These are phyloP conservation scores for Venustoraphidia nigricollis DNA, from an alignment of 2,888 invertebrate species.

Conservation along the genomic window DNA sequence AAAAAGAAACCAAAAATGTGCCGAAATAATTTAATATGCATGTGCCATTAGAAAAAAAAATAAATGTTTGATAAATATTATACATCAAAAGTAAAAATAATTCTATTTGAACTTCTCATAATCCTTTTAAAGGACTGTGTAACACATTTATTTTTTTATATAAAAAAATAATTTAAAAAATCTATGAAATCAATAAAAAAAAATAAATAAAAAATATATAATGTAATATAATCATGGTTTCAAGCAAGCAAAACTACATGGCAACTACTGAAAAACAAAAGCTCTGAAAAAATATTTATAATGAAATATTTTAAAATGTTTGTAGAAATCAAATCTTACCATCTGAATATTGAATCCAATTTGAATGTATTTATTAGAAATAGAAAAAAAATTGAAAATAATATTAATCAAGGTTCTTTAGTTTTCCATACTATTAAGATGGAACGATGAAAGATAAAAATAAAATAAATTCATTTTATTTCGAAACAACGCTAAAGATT, in stretches of 20 bases:
- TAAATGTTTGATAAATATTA: background rate
- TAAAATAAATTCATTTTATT: no score
- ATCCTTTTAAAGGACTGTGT: background rate
- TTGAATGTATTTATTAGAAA: conserved; percentile 20
- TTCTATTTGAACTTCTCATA: background rate
- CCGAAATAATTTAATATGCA: no score
- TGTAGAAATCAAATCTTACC: conserved; percentile 29
- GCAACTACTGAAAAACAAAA: conserved; percentile 4
- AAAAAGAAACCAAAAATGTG: no score
- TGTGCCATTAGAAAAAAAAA: conserved; percentile 12
- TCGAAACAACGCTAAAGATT: no score
- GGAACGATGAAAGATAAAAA: no score
- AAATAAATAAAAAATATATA: background rate
- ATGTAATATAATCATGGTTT: conserved; percentile 1
- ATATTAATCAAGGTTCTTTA: background rate
- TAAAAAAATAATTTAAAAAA: background rate
- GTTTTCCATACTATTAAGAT: no score
- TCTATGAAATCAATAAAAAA: background rate
- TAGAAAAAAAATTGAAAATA: conserved; percentile 17
- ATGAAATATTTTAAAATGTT: background rate
- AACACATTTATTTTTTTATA: background rate
- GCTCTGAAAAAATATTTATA: background rate
- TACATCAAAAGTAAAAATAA: background rate
- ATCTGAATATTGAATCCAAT: conserved; percentile 26
- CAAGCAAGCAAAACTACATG: conserved; percentile 5